phyloP scores from a whole-genome alignment of 2,113 vertebrate genomes.

The Sterna hirundo region DNA sequence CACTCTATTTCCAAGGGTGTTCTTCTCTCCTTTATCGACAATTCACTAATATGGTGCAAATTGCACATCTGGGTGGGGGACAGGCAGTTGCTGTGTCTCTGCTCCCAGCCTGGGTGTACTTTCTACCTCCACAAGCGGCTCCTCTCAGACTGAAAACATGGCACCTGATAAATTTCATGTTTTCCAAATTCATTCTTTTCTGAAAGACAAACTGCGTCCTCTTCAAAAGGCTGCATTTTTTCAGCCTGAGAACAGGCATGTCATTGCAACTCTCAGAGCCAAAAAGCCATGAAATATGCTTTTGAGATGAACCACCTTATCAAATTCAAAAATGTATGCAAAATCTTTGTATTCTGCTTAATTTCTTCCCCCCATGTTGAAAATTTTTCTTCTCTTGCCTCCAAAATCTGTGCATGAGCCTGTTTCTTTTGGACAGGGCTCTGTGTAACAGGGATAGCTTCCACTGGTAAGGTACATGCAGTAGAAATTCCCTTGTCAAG shows the following conservation, averaged over 20 bases:
- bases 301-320: neutral
- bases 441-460: neutral
- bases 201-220: neutral
- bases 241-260: neutral
- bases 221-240: neutral
- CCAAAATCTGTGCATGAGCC: neutral
- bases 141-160: neutral
- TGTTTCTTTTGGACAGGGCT: neutral
- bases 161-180: neutral
- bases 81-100: neutral
- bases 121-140: neutral
- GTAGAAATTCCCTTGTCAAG: neutral
- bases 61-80: neutral
- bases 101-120: neutral
- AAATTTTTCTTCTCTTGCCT: neutral
- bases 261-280: neutral
- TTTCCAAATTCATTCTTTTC: neutral
- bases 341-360: neutral
- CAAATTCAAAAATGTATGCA: neutral
- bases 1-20: neutral
- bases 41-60: neutral
- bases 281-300: neutral
- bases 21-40: neutral
- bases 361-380: rapidly evolving
- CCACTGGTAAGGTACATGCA: neutral